Evolutionary conservation across 1,140 invertebrate genomes (phyloP), one percentile per base, ranked within the genome.

Genomic region (Dendroctonus ponderosae): DNA sequence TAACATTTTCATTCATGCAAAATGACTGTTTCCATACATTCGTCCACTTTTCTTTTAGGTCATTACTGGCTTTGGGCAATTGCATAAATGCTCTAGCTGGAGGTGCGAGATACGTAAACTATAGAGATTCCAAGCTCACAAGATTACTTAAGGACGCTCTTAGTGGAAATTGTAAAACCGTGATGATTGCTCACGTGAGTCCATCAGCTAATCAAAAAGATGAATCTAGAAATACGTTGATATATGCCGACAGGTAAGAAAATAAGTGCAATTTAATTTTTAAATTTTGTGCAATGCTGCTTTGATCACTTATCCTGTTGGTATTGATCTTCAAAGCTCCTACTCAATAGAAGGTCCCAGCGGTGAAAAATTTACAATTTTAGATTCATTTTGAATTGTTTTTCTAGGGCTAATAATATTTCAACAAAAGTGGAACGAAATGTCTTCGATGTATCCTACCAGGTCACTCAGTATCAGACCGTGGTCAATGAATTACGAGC

Each of bases 121-220:
- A 93, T 77, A 85, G 96, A 5, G 96, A 98, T 79, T 96, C 93
- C 8, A 98, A 98, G 80, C 80, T 98, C 46, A 98, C 96, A 0
- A 81, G 90, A 7, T 75, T 93, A 44, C 78, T 93, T 41, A 91
- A 91, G 67, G 90, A 97, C 74, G 92, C 94, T 0, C 80, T 97
- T 9, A 93, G 92, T 64, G 96, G 96, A 5, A 94, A 95, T 74
- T 96, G 93, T 74, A 84, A 87, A 58, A 91, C 96, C 0, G 93
- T 95, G 0, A 98, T 98, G 94, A 93, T 98, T 62, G 96, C 95
- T n/a, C 94, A 98, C 78, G 91, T 97, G 5, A 91, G 91, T 9
- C 92, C 95, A 0, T 88, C 89, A 8, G 82, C 83, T 9, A 76
- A 80, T 1, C 88, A 94, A 70, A 85, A 90, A 8, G 96, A 98